Evolutionary conservation across 2,888 invertebrate species (phyloP).

Genomic region (Pristionchus japonicus): DNA sequence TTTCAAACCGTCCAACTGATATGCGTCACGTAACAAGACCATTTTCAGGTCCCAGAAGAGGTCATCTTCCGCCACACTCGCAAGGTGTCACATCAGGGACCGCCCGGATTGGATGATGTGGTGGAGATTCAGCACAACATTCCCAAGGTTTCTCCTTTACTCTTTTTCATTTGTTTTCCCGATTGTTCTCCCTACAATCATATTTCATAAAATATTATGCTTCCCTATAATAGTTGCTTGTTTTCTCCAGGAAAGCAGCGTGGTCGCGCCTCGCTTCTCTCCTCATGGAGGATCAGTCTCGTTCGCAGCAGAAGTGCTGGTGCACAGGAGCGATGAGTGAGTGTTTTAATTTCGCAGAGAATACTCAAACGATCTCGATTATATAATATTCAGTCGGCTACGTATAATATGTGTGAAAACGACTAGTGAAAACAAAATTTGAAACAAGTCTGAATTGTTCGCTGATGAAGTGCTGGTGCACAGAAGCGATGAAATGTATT

Average conservation of each 20-base stretch:
- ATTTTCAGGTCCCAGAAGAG: constrained; percentile 6
- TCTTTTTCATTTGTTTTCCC: too few relatives aligned
- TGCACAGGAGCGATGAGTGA: neutral
- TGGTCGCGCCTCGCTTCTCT: neutral
- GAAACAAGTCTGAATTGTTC: too few relatives aligned
- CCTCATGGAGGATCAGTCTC: neutral
- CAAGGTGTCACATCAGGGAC: neutral
- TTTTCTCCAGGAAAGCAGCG: constrained; percentile 18
- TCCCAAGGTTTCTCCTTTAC: neutral
- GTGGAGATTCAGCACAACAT: constrained; percentile 29
- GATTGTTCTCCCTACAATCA: too few relatives aligned
- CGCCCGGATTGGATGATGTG: constrained; percentile 6
- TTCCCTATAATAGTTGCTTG: neutral
- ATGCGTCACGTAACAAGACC: neutral
- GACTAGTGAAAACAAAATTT: too few relatives aligned
- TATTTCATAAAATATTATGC: too few relatives aligned
- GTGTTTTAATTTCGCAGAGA: neutral
- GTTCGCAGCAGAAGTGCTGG: neutral
- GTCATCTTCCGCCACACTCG: constrained; percentile 15
- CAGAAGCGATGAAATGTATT: too few relatives aligned
- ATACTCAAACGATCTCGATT: too few relatives aligned
- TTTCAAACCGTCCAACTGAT: too few relatives aligned
- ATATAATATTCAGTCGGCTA: neutral
- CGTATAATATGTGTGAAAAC: neutral
- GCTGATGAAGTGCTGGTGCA: too few relatives aligned